A percentile compares a stretch with the other conserved stretches of the same genome.
Evolutionary conservation across 2,113 vertebrate species (phyloP).

Genomic region (Pollimyrus isidori): DNA sequence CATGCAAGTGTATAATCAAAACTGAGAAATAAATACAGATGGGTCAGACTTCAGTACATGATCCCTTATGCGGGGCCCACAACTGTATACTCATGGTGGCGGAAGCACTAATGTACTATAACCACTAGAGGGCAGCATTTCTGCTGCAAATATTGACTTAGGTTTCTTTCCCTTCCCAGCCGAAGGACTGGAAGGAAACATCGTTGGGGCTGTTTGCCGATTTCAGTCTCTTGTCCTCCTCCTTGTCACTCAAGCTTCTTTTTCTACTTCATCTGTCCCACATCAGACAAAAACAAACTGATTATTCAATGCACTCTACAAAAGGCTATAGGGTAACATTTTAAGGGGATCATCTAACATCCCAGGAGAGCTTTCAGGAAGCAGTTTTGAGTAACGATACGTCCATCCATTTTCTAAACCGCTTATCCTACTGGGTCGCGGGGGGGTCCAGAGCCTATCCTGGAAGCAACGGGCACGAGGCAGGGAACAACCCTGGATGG

Average conservation of each 20-base stretch:
- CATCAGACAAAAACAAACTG: background rate
- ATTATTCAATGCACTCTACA: background rate
- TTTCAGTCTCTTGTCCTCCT: background rate
- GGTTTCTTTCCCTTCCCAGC: background rate
- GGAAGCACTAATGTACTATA: background rate
- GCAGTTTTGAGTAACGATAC: background rate
- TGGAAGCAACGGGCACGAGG: too few species aligned
- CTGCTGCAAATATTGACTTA: background rate
- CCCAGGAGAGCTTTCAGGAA: background rate
- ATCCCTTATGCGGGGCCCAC: background rate
- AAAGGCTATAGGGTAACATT: background rate
- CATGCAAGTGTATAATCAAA: constrained; percentile 16
- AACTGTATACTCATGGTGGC: background rate
- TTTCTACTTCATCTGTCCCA: background rate
- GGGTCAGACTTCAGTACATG: background rate
- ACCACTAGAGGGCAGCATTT: background rate
- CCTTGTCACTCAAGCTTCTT: background rate
- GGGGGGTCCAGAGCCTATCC: too few species aligned
- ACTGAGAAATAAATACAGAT: background rate
- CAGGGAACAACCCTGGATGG: too few species aligned
- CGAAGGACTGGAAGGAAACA: background rate
- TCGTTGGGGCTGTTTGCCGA: background rate
- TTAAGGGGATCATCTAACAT: background rate
- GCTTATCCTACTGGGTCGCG: too few species aligned
- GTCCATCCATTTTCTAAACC: too few species aligned